Conservation (phyloP, 92 coral and sea anemone species). For the Ricordea florida region DNA sequence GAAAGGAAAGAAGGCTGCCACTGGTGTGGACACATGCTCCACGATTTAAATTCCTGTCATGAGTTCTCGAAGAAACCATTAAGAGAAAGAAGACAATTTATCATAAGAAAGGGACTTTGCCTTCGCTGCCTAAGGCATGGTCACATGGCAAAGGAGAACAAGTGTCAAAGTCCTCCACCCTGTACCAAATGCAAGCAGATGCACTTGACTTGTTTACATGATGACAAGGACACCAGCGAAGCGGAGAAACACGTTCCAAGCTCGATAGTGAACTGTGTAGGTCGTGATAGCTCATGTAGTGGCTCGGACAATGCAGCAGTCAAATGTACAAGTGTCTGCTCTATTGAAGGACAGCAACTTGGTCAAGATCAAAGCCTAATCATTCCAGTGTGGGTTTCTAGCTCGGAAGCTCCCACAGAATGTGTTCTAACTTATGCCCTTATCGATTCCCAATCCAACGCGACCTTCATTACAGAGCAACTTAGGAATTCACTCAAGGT, state of each 20-base stretch:
- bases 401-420: too few species aligned
- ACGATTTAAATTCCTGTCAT: slow-evolving; percentile 29
- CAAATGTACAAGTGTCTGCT: too few species aligned
- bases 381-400: too few species aligned
- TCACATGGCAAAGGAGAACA: slow-evolving; percentile 49
- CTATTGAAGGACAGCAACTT: too few species aligned
- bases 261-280: background rate
- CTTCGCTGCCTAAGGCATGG: slow-evolving; percentile 44
- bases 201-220: slow-evolving; percentile 51
- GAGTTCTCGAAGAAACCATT: slow-evolving; percentile 14
- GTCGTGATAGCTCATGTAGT: too few species aligned
- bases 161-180: slow-evolving; percentile 22
- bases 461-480: too few species aligned
- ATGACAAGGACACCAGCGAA: background rate
- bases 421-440: too few species aligned
- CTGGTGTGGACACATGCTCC: slow-evolving; percentile 27
- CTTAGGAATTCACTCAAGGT: too few species aligned
- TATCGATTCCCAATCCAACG: too few species aligned
- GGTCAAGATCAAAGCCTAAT: too few species aligned
- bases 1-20: slow-evolving; percentile 15
- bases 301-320: too few species aligned
- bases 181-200: slow-evolving; percentile 36
- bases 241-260: background rate
- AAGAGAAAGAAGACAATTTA: slow-evolving; percentile 28
- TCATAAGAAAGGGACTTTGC: slow-evolving; percentile 55